Evolutionary conservation across 2,797 vertebrate genomes (phyloP).

Genomic region (Pseudochirops cupreus): DNA sequence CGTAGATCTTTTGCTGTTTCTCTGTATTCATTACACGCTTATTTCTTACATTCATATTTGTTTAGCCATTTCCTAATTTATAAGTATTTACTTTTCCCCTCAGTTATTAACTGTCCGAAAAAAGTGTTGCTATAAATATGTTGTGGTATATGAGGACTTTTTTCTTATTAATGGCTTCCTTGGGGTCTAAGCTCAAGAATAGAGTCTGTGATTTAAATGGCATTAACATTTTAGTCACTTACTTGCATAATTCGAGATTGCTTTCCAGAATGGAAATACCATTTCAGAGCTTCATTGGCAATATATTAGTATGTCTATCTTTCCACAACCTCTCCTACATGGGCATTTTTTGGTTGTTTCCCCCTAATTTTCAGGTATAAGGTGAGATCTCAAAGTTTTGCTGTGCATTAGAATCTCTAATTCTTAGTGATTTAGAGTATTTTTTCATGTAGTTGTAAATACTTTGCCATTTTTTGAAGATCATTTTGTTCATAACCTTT

Average conservation of each 20-base stretch:
- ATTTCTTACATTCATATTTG: background rate
- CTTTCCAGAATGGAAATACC: background rate
- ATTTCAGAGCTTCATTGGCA: background rate
- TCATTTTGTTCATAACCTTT: background rate
- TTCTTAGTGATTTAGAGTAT: background rate
- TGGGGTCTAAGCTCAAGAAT: background rate
- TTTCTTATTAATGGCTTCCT: background rate
- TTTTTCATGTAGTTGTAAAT: background rate
- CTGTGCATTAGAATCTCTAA: background rate
- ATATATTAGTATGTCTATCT: background rate
- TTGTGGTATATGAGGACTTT: background rate
- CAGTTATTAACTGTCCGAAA: background rate
- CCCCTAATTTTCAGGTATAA: background rate
- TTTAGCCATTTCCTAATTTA: background rate
- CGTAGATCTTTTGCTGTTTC: background rate
- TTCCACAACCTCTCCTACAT: background rate
- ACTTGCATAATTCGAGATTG: background rate
- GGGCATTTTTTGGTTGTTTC: background rate
- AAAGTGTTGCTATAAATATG: background rate
- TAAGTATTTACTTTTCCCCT: background rate
- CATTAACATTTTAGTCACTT: background rate
- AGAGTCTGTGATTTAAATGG: background rate
- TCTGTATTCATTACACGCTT: background rate
- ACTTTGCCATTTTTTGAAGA: background rate
- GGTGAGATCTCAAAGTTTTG: background rate